phyloP scores from a whole-genome alignment of 2,797 vertebrate species.

The Mormyrus proboscirostris region DNA sequence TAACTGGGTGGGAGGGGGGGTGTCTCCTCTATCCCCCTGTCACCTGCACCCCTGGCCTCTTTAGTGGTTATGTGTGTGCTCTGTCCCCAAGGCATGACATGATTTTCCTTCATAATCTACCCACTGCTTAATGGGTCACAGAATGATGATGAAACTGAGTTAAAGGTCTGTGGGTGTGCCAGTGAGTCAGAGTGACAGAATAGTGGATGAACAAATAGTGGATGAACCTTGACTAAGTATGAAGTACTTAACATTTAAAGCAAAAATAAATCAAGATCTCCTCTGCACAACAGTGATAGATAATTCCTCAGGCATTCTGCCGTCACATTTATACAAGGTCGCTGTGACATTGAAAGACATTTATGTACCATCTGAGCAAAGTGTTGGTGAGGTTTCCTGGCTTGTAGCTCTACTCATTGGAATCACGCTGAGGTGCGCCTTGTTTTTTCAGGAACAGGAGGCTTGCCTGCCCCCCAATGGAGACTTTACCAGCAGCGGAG shows the following conservation, averaged over 20 bases:
- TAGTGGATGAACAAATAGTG: background rate
- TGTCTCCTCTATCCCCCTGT: background rate
- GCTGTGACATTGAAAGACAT: background rate
- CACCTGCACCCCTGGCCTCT: background rate
- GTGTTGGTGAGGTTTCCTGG: background rate
- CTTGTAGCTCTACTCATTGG: background rate
- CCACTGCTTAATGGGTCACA: background rate
- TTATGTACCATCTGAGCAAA: background rate
- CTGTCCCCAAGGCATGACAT: background rate
- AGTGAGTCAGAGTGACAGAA: background rate
- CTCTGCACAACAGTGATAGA: background rate
- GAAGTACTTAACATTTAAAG: constrained; percentile 5
- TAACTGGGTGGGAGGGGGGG: background rate
- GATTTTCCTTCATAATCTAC: background rate
- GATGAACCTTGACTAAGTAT: background rate
- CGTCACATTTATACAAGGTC: background rate
- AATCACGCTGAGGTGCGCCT: background rate
- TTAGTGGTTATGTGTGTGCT: background rate
- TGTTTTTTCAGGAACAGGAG: constrained; percentile 71
- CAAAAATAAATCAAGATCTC: background rate
- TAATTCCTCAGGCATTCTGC: background rate
- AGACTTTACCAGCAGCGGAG: constrained; percentile 84
- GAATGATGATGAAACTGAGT: background rate
- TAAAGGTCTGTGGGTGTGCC: background rate
- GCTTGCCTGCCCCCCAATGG: constrained; percentile 88